Conservation (phyloP, 1,140 invertebrate genomes). For the Danaus plexippus region DNA sequence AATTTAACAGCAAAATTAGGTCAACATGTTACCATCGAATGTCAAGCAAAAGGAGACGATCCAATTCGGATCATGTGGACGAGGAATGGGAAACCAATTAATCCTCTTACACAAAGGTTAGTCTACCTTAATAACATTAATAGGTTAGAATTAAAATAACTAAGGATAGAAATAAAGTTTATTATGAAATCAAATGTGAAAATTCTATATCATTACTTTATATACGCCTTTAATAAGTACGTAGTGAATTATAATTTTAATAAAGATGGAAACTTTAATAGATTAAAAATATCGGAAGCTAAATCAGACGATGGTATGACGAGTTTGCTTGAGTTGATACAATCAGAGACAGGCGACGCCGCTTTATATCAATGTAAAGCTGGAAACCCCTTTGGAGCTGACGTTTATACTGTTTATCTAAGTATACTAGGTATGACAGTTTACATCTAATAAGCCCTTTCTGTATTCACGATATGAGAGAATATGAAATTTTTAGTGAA, state of each 20-base stretch:
- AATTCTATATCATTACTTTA: too few relatives aligned
- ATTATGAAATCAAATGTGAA: too few relatives aligned
- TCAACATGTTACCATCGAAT: constrained; percentile 81
- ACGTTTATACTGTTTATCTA: constrained; percentile 85
- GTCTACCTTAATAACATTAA: too few relatives aligned
- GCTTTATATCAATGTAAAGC: constrained; percentile 88
- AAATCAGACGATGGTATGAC: constrained; percentile 76
- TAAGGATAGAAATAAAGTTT: too few relatives aligned
- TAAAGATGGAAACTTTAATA: constrained; percentile 18
- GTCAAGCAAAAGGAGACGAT: constrained; percentile 88
- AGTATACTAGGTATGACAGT: constrained; percentile 82
- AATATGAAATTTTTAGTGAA: too few relatives aligned
- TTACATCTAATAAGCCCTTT: background rate
- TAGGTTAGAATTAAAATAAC: too few relatives aligned
- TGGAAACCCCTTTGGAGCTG: constrained; percentile 86
- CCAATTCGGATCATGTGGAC: constrained; percentile 88
- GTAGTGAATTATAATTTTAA: too few relatives aligned
- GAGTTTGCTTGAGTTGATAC: constrained; percentile 73
- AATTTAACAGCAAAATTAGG: constrained; percentile 81
- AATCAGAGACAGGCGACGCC: constrained; percentile 81
- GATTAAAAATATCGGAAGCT: constrained; percentile 74
- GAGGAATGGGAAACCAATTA: constrained; percentile 79
- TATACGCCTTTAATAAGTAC: too few relatives aligned
- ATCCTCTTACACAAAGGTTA: constrained; percentile 74
- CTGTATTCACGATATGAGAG: too few relatives aligned